Evolutionary conservation across 2,888 invertebrate species (phyloP).

Genomic region (Alitta virens): DNA sequence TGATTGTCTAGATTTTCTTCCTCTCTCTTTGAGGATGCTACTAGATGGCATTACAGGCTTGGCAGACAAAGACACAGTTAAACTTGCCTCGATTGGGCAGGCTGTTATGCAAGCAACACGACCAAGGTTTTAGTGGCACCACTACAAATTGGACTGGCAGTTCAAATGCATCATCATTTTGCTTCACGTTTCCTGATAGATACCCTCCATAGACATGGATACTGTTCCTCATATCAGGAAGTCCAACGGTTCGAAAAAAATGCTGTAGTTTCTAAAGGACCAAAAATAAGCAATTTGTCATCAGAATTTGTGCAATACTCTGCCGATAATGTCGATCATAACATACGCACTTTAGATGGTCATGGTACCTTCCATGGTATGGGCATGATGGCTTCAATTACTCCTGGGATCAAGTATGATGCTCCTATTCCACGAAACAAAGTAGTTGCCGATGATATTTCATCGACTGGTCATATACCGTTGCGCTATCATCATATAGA

Average conservation of each 20-base stretch:
- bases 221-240: slow-evolving; percentile 28
- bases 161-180: slow-evolving; percentile 34
- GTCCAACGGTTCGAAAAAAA: slow-evolving; percentile 9
- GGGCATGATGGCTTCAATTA: not conserved
- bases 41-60: slow-evolving; percentile 13
- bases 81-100: slow-evolving; percentile 31
- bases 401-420: not conserved
- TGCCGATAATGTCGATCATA: slow-evolving; percentile 1
- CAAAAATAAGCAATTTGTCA: slow-evolving; percentile 7
- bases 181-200: slow-evolving; percentile 33
- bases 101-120: slow-evolving; percentile 31
- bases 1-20: slow-evolving; percentile 17
- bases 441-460: not conserved
- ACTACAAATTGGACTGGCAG: slow-evolving; percentile 31
- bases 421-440: not conserved
- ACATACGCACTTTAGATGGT: not conserved
- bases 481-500: no score
- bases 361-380: not conserved
- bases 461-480: no score
- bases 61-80: slow-evolving; percentile 11
- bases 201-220: slow-evolving; percentile 29
- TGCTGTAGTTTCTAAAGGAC: slow-evolving; percentile 5
- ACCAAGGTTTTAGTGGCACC: slow-evolving; percentile 30
- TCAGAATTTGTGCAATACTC: not conserved
- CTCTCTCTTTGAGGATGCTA: slow-evolving; percentile 24